Percentiles rank a stretch among this genome's conserved stretches.
Evolutionary conservation across 1,140 invertebrate species (phyloP).

Genomic region (Drosophila pruinosa): DNA sequence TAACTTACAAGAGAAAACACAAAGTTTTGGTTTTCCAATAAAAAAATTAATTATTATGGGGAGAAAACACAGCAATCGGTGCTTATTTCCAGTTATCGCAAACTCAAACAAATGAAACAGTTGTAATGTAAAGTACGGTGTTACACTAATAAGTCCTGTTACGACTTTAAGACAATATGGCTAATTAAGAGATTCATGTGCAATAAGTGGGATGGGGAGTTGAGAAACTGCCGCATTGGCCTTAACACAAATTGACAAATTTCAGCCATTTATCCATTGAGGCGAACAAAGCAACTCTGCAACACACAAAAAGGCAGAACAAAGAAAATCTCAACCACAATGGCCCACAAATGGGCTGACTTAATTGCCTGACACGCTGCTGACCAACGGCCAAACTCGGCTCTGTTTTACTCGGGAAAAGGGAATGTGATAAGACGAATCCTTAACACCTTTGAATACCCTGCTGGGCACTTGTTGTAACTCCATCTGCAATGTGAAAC

Average conservation of each 20-base stretch:
- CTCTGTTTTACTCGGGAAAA: neutral
- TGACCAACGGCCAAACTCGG: slow-evolving; percentile 2
- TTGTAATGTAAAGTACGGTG: neutral
- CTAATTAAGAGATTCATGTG: slow-evolving; percentile 60
- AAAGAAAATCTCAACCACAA: slow-evolving; percentile 58
- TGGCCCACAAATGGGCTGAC: slow-evolving; percentile 39
- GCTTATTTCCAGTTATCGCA: neutral
- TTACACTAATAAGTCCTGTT: slow-evolving; percentile 8
- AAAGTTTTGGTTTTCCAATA: neutral
- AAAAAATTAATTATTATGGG: neutral
- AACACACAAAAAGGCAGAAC: slow-evolving; percentile 28
- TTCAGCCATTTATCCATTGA: slow-evolving; percentile 64
- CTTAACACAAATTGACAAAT: slow-evolving; percentile 77
- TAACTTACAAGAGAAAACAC: neutral
- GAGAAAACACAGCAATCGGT: neutral
- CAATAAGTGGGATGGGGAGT: slow-evolving; percentile 11
- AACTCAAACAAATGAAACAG: neutral
- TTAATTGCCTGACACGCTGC: slow-evolving; percentile 60
- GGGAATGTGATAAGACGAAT: slow-evolving; percentile 7
- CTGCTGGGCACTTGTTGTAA: slow-evolving; percentile 8
- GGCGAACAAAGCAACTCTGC: slow-evolving; percentile 36
- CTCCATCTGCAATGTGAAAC: slow-evolving; percentile 15
- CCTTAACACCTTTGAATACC: slow-evolving; percentile 19
- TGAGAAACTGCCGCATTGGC: slow-evolving; percentile 68
- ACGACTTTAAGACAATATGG: slow-evolving; percentile 18